phyloP scores from a whole-genome alignment of 2,888 invertebrate species.

The Rhodophaea formosa region DNA sequence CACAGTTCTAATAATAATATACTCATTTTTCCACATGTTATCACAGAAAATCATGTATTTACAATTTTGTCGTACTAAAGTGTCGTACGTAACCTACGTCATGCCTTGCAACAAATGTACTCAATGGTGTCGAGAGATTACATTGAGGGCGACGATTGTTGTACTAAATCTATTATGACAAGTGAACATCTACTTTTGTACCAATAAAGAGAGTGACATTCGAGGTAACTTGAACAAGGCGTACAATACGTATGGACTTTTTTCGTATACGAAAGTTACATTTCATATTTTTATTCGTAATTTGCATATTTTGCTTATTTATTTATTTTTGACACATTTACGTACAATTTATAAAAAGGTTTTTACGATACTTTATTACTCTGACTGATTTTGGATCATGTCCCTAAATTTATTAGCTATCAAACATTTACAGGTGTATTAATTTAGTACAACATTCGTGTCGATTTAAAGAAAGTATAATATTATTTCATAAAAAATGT shows the following conservation, averaged over 20 bases:
- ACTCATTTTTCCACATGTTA: slow-evolving; percentile 76
- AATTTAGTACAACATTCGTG: slow-evolving; percentile 42
- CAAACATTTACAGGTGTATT: slow-evolving; percentile 3
- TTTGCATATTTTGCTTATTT: too few species aligned
- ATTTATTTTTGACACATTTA: too few species aligned
- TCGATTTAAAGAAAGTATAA: slow-evolving; percentile 2
- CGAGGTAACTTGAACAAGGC: too few species aligned
- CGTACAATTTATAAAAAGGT: not conserved
- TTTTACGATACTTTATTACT: not conserved
- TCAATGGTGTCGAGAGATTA: slow-evolving; percentile 56
- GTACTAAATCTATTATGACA: slow-evolving; percentile 27
- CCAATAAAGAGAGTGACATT: too few species aligned
- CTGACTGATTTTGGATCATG: not conserved
- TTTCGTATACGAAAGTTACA: too few species aligned
- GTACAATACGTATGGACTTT: too few species aligned
- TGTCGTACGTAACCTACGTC: slow-evolving; percentile 70
- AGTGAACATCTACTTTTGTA: not conserved
- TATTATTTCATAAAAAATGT: not conserved
- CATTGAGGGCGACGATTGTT: slow-evolving; percentile 48
- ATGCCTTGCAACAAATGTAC: slow-evolving; percentile 67
- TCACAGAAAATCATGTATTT: slow-evolving; percentile 83
- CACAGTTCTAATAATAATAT: slow-evolving; percentile 77
- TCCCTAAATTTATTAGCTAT: slow-evolving; percentile 3
- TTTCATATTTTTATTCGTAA: too few species aligned
- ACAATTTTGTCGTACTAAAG: slow-evolving; percentile 79